phyloP scores from a whole-genome alignment of 2,797 vertebrate genomes.

The Dendrocincla tyrannina region DNA sequence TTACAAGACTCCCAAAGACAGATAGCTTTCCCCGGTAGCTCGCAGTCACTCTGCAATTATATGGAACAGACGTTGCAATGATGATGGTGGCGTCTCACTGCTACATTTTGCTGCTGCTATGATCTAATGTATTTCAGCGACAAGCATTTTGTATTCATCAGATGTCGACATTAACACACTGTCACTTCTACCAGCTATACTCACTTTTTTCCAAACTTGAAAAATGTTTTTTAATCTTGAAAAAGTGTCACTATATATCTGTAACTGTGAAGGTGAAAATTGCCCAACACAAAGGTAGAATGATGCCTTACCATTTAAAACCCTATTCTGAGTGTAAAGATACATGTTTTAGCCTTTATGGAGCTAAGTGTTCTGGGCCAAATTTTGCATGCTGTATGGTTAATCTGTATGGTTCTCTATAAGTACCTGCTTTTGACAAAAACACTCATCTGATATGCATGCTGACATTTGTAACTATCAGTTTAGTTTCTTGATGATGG shows the following conservation, averaged over 20 bases:
- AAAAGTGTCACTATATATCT: neutral
- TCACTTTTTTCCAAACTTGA: neutral
- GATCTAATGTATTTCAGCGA: conserved; percentile 49
- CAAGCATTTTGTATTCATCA: conserved; percentile 44
- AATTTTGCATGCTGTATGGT: neutral
- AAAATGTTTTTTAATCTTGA: conserved; percentile 35
- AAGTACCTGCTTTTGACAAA: neutral
- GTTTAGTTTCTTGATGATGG: neutral
- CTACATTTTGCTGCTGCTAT: conserved; percentile 52
- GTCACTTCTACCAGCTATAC: conserved; percentile 22
- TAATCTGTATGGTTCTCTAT: neutral
- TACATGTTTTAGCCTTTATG: neutral
- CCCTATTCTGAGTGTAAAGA: neutral
- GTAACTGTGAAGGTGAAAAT: neutral
- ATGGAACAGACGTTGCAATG: conserved; percentile 26
- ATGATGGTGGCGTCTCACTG: conserved; percentile 30
- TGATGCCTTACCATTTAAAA: neutral
- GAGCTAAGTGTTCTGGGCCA: neutral
- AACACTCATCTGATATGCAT: neutral
- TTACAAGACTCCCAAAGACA: conserved; percentile 45
- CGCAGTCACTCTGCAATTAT: conserved; percentile 57
- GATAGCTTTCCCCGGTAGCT: conserved; percentile 27
- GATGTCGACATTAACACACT: conserved; percentile 41
- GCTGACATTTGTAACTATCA: neutral
- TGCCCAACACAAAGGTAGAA: neutral